A percentile compares a stretch with the other conserved stretches of the same genome.
These are phyloP conservation scores for Yponomeuta evonymella DNA, from an alignment of 2,888 invertebrate genomes.

Conservation along the genomic window DNA sequence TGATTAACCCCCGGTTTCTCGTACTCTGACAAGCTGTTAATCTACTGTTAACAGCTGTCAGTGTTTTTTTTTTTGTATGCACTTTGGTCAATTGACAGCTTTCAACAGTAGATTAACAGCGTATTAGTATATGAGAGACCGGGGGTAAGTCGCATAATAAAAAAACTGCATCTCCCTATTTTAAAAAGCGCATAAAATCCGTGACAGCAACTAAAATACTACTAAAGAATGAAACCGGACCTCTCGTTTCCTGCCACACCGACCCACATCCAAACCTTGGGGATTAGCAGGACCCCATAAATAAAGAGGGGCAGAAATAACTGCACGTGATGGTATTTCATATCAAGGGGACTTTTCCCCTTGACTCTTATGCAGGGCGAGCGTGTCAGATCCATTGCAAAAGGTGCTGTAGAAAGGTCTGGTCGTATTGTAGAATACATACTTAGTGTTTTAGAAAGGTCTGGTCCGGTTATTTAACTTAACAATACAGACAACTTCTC, in stretches of 20 bases:
- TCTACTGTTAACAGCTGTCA: too few relatives aligned
- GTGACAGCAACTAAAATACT: not conserved
- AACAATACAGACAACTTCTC: too few relatives aligned
- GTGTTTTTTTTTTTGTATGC: too few relatives aligned
- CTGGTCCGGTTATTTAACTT: not conserved
- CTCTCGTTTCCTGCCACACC: slow-evolving; percentile 5
- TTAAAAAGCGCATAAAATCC: not conserved
- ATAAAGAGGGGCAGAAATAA: slow-evolving; percentile 38
- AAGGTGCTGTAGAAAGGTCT: not conserved
- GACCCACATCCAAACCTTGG: slow-evolving; percentile 19
- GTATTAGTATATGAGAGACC: too few relatives aligned
- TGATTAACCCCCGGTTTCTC: too few relatives aligned
- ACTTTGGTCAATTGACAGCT: too few relatives aligned
- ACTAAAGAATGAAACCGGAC: slow-evolving; percentile 4
- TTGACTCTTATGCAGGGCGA: not conserved
- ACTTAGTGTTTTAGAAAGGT: not conserved
- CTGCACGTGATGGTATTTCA: slow-evolving; percentile 36
- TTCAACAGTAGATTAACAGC: too few relatives aligned
- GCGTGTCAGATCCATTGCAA: not conserved
- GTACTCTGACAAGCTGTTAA: too few relatives aligned
- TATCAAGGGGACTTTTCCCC: not conserved
- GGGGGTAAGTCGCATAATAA: too few relatives aligned
- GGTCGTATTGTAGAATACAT: too few relatives aligned
- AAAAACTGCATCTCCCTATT: too few relatives aligned
- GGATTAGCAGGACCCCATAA: slow-evolving; percentile 48